Base-by-base conservation (phyloP, 2,888 invertebrate species). In the Clitarchus hookeri region DNA sequence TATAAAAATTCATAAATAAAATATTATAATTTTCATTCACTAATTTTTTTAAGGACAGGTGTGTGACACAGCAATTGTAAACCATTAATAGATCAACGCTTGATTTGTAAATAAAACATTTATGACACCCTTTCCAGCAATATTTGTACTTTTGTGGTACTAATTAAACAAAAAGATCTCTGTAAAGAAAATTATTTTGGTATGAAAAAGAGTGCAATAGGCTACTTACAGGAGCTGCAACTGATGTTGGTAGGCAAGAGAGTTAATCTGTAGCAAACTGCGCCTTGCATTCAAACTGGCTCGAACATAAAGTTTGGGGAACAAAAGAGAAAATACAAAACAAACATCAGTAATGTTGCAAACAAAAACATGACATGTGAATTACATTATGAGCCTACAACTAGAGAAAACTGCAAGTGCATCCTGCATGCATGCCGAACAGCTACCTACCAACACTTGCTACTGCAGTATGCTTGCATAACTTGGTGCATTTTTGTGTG, bases 181-280 rank as follows among this genome's bases (percentile, higher is more conserved):
- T 83, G 86, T 83, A 87, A 88, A 87, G 88, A 86, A 86, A 87
- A 3, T 25, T 54, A 84, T 83, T 84, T 83, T 84, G 83, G 86
- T 83, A 23, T 23, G 83, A 84, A 84, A 84, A n/a, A 54, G 44
- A 84, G 82, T 82, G 82, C 36, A 44, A 82, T 36, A 82, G 79
- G 84, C 92, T 94, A 95, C 95, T 95, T 94, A 95, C 95, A 94
- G 93, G 91, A 94, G 92, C 92, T 94, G 93, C 92, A 95, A 94
- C 92, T 94, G 93, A 93, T 95, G 95, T 92, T 94, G 93, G 92
- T 93, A 94, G 92, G 94, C 94, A 93, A 95, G 93, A 93, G 93
- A 94, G 94, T 94, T 95, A 93, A 95, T 93, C 92, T 94, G 93
- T 93, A 95, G 94, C 92, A 95, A 93, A 92, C 94, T 94, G 92